These are phyloP conservation scores for Alentia gelatinosa DNA, from an alignment of 2,888 invertebrate species.

Conservation along the genomic window DNA sequence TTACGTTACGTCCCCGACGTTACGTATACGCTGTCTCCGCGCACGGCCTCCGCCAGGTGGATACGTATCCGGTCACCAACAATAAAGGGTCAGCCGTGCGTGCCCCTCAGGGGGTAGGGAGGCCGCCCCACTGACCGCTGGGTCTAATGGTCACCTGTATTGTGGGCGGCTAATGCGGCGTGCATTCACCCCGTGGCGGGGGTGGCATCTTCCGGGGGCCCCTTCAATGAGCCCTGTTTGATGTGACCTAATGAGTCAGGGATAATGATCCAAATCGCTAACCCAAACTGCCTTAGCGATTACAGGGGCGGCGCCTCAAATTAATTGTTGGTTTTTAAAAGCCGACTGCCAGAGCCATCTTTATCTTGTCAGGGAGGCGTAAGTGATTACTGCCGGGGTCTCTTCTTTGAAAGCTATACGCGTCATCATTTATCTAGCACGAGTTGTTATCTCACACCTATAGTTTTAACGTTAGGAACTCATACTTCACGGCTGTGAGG, in stretches of 20 bases:
- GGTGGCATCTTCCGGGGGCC: not conserved
- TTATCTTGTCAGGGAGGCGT: not conserved
- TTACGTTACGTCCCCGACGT: not conserved
- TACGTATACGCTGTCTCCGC: not conserved
- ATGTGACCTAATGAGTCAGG: slow-evolving; percentile 41
- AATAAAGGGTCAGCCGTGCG: not conserved
- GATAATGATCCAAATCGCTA: slow-evolving; percentile 31
- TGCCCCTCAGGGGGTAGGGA: not conserved
- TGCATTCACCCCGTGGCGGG: not conserved
- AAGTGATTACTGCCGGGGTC: not conserved
- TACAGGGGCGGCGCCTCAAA: not conserved
- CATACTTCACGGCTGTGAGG: no score
- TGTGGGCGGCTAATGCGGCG: slow-evolving; percentile 8
- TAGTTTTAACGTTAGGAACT: no score
- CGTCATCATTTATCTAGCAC: no score
- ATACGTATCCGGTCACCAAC: not conserved
- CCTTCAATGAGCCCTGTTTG: not conserved
- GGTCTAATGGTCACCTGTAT: slow-evolving; percentile 38
- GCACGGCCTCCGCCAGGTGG: not conserved
- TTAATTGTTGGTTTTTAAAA: slow-evolving; percentile 14
- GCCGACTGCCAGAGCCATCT: not conserved
- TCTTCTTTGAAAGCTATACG: not conserved
- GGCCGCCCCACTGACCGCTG: not conserved
- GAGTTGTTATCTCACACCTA: no score
- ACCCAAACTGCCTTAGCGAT: not conserved